Percentiles rank a stretch among this genome's conserved stretches.
Conservation (phyloP, 2,797 vertebrate genomes). For the Euthynnus affinis region DNA sequence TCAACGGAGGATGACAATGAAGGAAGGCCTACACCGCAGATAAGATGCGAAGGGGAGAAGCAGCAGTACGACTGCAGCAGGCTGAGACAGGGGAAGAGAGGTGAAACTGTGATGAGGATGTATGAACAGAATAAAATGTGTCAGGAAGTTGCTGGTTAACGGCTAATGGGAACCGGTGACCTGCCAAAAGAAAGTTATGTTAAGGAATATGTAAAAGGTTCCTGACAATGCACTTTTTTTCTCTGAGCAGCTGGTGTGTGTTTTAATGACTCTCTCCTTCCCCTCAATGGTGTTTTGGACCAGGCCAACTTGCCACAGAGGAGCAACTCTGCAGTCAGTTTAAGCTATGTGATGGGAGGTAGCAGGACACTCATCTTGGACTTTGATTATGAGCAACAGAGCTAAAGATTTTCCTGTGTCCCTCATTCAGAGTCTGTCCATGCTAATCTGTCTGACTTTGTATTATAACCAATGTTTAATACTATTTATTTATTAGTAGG, state of each 20-base stretch:
- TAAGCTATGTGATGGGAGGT: background rate
- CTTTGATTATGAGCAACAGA: background rate
- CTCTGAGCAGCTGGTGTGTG: background rate
- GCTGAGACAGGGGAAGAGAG: background rate
- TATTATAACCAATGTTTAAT: background rate
- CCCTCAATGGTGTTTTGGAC: background rate
- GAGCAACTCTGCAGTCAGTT: background rate
- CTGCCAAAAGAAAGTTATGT: background rate
- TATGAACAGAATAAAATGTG: background rate
- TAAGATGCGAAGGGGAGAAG: background rate
- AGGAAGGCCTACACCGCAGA: background rate
- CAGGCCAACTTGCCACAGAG: background rate
- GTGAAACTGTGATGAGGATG: background rate
- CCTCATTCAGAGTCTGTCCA: background rate
- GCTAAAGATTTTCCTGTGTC: too few relatives aligned
- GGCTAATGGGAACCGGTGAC: background rate
- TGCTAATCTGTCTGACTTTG: background rate
- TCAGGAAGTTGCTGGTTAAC: background rate
- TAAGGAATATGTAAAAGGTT: background rate
- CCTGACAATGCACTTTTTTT: background rate
- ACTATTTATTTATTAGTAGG: background rate
- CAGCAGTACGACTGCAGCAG: constrained; percentile 5
- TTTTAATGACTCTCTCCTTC: background rate
- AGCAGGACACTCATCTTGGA: background rate
- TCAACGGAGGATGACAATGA: constrained; percentile 18